phyloP scores from a whole-genome alignment of 2,888 invertebrate genomes.

The Macrosoma leucophasiata region DNA sequence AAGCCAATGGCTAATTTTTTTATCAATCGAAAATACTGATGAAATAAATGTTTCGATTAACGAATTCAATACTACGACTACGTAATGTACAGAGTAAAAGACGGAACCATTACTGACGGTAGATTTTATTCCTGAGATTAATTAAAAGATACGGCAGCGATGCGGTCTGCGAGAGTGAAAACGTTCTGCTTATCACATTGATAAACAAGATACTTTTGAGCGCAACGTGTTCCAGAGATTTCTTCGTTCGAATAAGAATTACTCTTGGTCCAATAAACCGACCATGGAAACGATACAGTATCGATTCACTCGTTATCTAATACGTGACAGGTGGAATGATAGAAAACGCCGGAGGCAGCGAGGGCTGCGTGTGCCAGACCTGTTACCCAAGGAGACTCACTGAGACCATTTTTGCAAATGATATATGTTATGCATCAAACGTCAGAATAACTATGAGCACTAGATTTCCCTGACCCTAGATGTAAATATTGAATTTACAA shows the following conservation, averaged over 20 bases:
- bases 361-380: constrained; percentile 66
- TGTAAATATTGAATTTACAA: too few relatives aligned
- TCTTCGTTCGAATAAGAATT: constrained; percentile 19
- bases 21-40: too few relatives aligned
- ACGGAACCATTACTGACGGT: constrained; percentile 53
- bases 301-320: constrained; percentile 34
- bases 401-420: constrained; percentile 59
- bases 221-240: constrained; percentile 31
- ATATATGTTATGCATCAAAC: constrained; percentile 60
- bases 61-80: constrained; percentile 31
- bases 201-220: constrained; percentile 35
- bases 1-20: too few relatives aligned
- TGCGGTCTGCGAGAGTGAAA: constrained; percentile 55
- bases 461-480: too few relatives aligned
- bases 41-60: constrained; percentile 31
- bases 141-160: constrained; percentile 66
- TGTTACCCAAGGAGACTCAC: constrained; percentile 59
- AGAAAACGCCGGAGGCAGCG: constrained; percentile 52
- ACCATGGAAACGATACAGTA: constrained; percentile 40
- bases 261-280: constrained; percentile 29
- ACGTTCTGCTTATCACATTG: constrained; percentile 45
- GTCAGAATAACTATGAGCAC: constrained; percentile 41
- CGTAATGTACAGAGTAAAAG: constrained; percentile 43
- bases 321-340: constrained; percentile 53
- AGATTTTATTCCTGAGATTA: constrained; percentile 68